Conservation (phyloP, 2,888 invertebrate genomes). For the Eupsilia transversa region DNA sequence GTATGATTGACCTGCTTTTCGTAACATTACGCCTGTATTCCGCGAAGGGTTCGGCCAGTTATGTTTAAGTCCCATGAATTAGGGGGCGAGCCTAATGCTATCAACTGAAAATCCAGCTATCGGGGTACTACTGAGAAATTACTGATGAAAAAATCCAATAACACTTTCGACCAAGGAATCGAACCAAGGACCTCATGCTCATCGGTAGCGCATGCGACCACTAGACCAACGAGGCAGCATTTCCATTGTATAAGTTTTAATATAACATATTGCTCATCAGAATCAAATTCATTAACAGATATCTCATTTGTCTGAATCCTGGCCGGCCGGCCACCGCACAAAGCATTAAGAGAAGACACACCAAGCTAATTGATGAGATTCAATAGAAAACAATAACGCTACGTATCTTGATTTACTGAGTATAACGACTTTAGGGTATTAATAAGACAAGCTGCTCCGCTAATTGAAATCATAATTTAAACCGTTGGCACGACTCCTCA, state of each 20-base stretch:
- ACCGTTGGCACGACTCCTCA: not conserved
- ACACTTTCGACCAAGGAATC: not conserved
- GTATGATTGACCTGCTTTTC: not conserved
- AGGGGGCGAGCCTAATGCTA: too few relatives aligned
- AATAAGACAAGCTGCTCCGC: conserved; percentile 9
- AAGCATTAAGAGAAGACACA: conserved; percentile 47
- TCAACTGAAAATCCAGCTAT: not conserved
- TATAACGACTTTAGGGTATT: conserved; percentile 14
- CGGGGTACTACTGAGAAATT: not conserved
- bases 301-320: conserved; percentile 15
- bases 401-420: conserved; percentile 56
- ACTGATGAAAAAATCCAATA: not conserved
- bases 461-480: not conserved
- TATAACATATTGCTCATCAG: conserved; percentile 4
- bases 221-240: not conserved
- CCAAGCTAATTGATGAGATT: conserved; percentile 59
- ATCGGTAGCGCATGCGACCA: too few relatives aligned
- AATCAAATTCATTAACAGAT: conserved; percentile 24
- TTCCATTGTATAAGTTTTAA: not conserved
- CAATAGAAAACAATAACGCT: conserved; percentile 58
- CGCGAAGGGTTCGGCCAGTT: not conserved
- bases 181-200: too few relatives aligned
- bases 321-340: conserved; percentile 20
- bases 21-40: not conserved
- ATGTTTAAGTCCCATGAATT: too few relatives aligned